phyloP scores from a whole-genome alignment of 1,140 invertebrate genomes.

The Tribolium castaneum region DNA sequence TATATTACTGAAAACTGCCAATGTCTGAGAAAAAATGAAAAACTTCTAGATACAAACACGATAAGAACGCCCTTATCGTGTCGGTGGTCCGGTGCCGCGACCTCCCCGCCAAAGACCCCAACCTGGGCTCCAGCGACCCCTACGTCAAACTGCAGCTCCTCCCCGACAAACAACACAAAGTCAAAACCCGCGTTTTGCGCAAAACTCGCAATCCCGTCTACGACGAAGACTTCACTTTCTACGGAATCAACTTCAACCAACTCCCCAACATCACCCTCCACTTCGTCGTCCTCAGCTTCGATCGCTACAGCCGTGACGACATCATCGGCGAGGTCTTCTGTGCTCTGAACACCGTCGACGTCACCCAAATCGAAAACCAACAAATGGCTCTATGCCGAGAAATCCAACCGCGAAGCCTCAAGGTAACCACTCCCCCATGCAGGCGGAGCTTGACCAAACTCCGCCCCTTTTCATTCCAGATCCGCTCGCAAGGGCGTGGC shows the following conservation, averaged over 20 bases:
- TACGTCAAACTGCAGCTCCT: conserved; percentile 95
- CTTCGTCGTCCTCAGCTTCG: conserved; percentile 96
- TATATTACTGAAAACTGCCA: too few species aligned
- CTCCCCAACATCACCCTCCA: conserved; percentile 89
- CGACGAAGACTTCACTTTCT: conserved; percentile 97
- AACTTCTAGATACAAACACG: conserved; percentile 80
- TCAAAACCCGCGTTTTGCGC: conserved; percentile 92
- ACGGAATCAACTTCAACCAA: conserved; percentile 87
- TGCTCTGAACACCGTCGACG: conserved; percentile 81
- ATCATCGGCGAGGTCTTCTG: conserved; percentile 97
- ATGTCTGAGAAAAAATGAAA: too few species aligned
- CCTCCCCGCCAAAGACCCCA: conserved; percentile 82
- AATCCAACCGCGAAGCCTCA: conserved; percentile 87
- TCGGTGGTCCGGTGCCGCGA: conserved; percentile 90
- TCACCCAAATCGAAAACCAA: conserved; percentile 82
- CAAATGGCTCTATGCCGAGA: conserved; percentile 82
- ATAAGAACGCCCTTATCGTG: conserved; percentile 90
- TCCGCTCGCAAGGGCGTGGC: conserved; percentile 87
- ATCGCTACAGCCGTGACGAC: conserved; percentile 95
- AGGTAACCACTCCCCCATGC: conserved; percentile 69
- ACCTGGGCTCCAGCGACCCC: conserved; percentile 79
- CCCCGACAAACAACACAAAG: conserved; percentile 95
- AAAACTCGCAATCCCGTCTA: conserved; percentile 94
- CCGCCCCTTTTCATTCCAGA: conserved; percentile 70
- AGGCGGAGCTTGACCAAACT: neutral